Base-by-base conservation (phyloP, 2,113 vertebrate genomes). In the Haemorhous mexicanus region DNA sequence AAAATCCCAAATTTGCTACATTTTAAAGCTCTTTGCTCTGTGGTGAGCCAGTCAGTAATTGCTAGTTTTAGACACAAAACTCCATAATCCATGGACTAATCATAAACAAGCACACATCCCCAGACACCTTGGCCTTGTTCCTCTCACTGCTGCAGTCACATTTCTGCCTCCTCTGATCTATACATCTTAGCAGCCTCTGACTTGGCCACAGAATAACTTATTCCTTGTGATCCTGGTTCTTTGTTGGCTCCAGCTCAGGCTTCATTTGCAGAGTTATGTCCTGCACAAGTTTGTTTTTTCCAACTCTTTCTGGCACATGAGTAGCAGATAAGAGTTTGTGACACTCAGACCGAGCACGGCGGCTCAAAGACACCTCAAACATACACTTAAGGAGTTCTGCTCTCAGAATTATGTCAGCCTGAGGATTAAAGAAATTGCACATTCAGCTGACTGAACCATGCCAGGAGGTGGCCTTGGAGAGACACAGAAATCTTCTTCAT, bases 321-420 rank as follows among this genome's bases (percentile, higher is more conserved):
- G 28, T 23, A 44, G 18, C 22, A 74, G 56, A 21, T 61, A 52
- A 52, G 67, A 41, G n/a, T 35, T 83, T 62, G 41, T 50, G 43
- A 32, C 22, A 50, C 27, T 12, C 27, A 11, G 1, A 7, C 26
- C 0, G 0, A 44, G 35, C 2, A 3, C 1, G 1, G 28, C 5
- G 4, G 63, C 44, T n/a, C 23, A 84, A 89, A 55, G 14, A 32
- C 53, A 47, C 15, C n/a, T 80, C 0, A 0, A 73, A 77, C 16
- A 44, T 10, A 39, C 0, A 0, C 37, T 89, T 66, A 44, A 81
- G n/a, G 69, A 66, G 15, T 62, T 62, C 52, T 87, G 27, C 6
- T 5, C 30, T 15, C 41, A 49, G 30, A 67, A 59, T 78, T 87
- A 49, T 32, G 46, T 44, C 81, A 69, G 49, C 27, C 37, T 56